These are phyloP conservation scores for Brachionus sp. DNA, from an alignment of 1,140 invertebrate species.

Conservation along the genomic window DNA sequence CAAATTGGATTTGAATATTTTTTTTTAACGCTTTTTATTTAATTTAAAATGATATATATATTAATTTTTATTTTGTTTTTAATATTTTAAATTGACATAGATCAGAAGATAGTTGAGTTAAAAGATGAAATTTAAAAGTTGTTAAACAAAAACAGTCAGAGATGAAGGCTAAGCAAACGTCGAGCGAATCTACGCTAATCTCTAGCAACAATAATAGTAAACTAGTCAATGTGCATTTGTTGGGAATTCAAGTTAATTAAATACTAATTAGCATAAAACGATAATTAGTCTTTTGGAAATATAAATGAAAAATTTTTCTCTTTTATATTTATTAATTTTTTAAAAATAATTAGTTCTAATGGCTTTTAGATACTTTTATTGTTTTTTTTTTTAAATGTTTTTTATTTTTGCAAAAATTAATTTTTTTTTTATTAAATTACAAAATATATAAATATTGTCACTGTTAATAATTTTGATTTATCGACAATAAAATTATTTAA, in stretches of 20 bases:
- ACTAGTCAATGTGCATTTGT: neutral
- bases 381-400: too few relatives aligned
- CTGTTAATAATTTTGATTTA: too few relatives aligned
- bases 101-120: neutral
- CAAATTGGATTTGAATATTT: neutral
- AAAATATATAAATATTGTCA: too few relatives aligned
- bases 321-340: neutral
- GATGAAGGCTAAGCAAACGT: neutral
- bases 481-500: too few relatives aligned
- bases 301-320: neutral
- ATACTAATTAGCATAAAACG: slow-evolving; percentile 20
- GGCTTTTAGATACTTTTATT: neutral
- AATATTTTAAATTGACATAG: slow-evolving; percentile 30
- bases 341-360: neutral
- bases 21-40: neutral
- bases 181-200: neutral
- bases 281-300: slow-evolving; percentile 29
- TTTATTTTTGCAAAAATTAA: too few relatives aligned
- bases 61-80: neutral
- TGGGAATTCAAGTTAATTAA: slow-evolving; percentile 33
- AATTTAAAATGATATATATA: slow-evolving; percentile 21
- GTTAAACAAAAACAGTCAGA: neutral
- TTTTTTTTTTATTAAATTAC: too few relatives aligned
- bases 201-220: neutral
- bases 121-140: neutral